phyloP scores from a whole-genome alignment of 1,140 invertebrate species.

The Saccostrea echinata region DNA sequence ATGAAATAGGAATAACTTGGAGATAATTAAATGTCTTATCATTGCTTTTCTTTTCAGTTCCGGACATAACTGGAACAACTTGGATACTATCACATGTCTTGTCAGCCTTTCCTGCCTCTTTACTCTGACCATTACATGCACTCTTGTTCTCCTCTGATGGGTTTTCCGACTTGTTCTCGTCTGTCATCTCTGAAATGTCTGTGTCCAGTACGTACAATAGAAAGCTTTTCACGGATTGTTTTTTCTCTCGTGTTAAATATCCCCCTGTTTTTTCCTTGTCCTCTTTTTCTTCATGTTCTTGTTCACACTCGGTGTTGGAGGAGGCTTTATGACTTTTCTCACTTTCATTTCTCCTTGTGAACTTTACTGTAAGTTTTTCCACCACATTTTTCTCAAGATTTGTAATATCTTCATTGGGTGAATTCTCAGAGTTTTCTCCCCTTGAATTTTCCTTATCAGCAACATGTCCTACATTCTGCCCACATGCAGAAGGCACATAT shows the following conservation, averaged over 20 bases:
- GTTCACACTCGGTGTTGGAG: neutral
- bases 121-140: neutral
- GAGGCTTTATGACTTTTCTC: neutral
- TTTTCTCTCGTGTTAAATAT: neutral
- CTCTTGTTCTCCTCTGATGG: neutral
- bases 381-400: neutral
- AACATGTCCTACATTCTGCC: neutral
- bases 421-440: neutral
- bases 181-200: neutral
- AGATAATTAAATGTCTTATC: neutral
- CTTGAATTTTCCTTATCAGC: neutral
- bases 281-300: neutral
- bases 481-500: neutral
- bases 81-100: neutral
- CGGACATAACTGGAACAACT: neutral
- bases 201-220: neutral
- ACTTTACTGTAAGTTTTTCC: neutral
- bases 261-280: neutral
- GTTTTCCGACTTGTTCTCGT: neutral
- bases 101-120: neutral
- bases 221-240: neutral
- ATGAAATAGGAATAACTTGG: neutral
- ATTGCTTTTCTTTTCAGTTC: neutral
- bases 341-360: neutral
- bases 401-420: neutral